phyloP scores from a whole-genome alignment of 2,797 vertebrate genomes.

The Hozukius guyotensis region DNA sequence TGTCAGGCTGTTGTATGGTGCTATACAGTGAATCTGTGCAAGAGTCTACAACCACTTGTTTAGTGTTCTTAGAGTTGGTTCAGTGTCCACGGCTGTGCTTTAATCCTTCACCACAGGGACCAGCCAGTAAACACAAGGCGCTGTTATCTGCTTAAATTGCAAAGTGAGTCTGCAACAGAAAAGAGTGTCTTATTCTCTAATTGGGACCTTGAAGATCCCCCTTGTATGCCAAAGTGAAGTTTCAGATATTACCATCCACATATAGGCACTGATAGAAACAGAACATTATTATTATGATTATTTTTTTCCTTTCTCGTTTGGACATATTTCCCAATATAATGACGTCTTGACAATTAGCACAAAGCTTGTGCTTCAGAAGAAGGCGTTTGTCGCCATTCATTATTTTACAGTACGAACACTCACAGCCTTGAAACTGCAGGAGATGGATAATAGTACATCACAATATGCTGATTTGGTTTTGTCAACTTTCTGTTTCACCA shows the following conservation, averaged over 20 bases:
- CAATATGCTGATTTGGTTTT: slow-evolving; percentile 7
- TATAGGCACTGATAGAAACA: background rate
- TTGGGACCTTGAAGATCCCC: slow-evolving; percentile 42
- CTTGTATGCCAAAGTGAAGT: background rate
- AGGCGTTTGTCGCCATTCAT: background rate
- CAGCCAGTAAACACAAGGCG: slow-evolving; percentile 28
- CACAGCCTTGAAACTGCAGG: background rate
- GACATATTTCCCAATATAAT: background rate
- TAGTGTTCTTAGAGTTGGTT: slow-evolving; percentile 10
- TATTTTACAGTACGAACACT: background rate
- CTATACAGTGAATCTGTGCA: background rate
- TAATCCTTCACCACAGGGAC: slow-evolving; percentile 46
- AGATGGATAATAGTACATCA: background rate
- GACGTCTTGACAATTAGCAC: background rate
- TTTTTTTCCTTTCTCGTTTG: background rate
- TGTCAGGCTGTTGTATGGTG: background rate
- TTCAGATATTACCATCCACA: slow-evolving; percentile 1
- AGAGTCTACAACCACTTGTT: slow-evolving; percentile 14
- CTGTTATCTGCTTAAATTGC: slow-evolving; percentile 44
- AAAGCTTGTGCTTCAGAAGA: background rate
- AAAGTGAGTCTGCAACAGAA: slow-evolving; percentile 20
- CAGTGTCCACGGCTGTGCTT: slow-evolving; percentile 14
- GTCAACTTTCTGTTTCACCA: background rate
- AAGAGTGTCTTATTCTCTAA: slow-evolving; percentile 23
- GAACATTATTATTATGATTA: background rate